These are phyloP conservation scores for Himalopsyche phryganea DNA, from an alignment of 1,140 invertebrate genomes.

Conservation along the genomic window DNA sequence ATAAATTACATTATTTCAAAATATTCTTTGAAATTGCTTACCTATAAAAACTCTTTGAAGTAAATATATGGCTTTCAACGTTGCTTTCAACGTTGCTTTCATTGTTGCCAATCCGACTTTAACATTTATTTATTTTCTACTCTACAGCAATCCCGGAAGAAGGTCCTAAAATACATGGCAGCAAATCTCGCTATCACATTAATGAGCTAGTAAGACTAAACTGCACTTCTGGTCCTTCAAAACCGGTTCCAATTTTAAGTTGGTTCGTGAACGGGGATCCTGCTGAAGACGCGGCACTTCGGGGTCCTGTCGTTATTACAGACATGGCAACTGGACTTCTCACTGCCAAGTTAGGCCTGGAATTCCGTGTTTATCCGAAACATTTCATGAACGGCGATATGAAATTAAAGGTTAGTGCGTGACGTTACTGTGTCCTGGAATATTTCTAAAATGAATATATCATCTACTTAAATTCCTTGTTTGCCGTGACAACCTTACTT, in stretches of 20 bases:
- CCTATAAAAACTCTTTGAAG: too few species aligned
- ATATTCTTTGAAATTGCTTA: too few species aligned
- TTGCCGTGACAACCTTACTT: too few species aligned
- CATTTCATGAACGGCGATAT: conserved; percentile 69
- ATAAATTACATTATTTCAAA: too few species aligned
- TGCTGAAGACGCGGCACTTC: conserved; percentile 54
- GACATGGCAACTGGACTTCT: conserved; percentile 59
- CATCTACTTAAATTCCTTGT: too few species aligned
- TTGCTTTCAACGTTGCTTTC: too few species aligned
- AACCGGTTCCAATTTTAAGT: conserved; percentile 63
- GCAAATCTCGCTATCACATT: conserved; percentile 61
- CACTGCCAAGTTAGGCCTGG: conserved; percentile 61
- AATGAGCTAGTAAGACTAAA: conserved; percentile 65
- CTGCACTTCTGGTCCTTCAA: conserved; percentile 65
- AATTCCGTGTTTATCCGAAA: conserved; percentile 59
- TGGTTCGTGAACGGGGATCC: conserved; percentile 72
- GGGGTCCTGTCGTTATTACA: conserved; percentile 52
- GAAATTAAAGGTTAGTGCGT: conserved; percentile 57
- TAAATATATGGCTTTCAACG: too few species aligned
- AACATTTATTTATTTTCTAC: conserved; percentile 36
- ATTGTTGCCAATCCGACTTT: too few species aligned
- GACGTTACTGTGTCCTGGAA: too few species aligned
- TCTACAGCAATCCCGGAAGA: conserved; percentile 62
- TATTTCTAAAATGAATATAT: too few species aligned
- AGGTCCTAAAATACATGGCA: conserved; percentile 63